These are phyloP conservation scores for Troglohyphantes excavatus DNA, from an alignment of 2,888 invertebrate species.

Conservation along the genomic window DNA sequence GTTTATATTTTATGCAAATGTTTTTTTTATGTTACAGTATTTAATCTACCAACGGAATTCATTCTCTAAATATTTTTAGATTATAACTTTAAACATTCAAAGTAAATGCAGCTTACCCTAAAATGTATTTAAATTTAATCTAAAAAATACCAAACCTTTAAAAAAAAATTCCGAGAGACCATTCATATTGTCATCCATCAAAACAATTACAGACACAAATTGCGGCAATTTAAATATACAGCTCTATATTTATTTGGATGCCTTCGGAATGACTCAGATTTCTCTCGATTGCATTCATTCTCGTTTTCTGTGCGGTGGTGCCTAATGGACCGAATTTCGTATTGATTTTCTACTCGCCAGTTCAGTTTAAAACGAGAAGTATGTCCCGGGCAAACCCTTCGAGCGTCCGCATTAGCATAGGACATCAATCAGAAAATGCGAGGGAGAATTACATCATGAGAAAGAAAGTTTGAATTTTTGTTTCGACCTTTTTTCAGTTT, in stretches of 20 bases:
- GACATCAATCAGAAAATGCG: neutral
- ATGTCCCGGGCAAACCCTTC: neutral
- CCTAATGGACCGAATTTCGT: conserved; percentile 51
- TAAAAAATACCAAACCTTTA: too few relatives aligned
- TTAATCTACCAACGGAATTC: too few relatives aligned
- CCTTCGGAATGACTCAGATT: neutral
- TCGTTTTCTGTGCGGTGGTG: neutral
- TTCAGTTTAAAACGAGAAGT: neutral
- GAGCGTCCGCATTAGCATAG: neutral
- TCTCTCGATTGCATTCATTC: neutral
- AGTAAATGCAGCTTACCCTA: too few relatives aligned
- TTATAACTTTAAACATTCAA: too few relatives aligned
- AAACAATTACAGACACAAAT: neutral
- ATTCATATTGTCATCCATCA: neutral
- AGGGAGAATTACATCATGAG: neutral
- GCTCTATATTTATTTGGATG: neutral
- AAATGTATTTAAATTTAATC: too few relatives aligned
- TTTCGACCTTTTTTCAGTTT: neutral
- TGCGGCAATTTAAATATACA: neutral
- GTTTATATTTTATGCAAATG: too few relatives aligned
- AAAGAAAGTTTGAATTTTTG: neutral
- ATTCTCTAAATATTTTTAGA: too few relatives aligned
- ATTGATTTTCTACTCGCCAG: conserved; percentile 47
- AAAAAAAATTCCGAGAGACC: too few relatives aligned
- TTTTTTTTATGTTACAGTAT: too few relatives aligned